Evolutionary conservation across 2,888 invertebrate species (phyloP).

Genomic region (Lucinisca nassula): DNA sequence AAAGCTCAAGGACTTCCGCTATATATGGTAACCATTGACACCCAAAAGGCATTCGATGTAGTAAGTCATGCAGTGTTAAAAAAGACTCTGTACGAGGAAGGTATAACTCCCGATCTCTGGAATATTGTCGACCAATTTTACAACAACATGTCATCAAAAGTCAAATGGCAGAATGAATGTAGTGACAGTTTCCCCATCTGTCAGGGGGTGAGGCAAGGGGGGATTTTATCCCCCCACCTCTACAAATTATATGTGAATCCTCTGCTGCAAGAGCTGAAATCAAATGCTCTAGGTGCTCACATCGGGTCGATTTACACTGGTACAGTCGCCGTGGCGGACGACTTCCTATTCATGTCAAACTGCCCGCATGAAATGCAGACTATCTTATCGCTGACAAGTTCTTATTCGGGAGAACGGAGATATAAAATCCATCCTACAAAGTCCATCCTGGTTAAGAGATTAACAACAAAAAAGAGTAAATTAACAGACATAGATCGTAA

Average conservation of each 20-base stretch:
- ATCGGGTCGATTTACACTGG: neutral
- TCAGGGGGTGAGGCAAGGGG: neutral
- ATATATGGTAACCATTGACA: neutral
- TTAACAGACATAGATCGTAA: neutral
- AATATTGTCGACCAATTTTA: neutral
- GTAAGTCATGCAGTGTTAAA: neutral
- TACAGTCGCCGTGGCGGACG: neutral
- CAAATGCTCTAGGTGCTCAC: neutral
- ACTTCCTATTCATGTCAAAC: neutral
- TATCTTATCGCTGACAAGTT: neutral
- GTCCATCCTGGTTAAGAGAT: neutral
- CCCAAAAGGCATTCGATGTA: neutral
- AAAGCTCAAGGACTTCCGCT: neutral
- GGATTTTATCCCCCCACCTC: neutral
- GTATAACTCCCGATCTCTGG: neutral
- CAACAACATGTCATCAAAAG: neutral
- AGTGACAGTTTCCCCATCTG: neutral
- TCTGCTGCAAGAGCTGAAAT: neutral
- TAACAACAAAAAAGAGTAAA: neutral
- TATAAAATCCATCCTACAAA: neutral
- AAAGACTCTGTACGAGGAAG: neutral
- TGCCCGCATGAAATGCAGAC: neutral
- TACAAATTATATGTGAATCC: neutral
- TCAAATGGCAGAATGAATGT: neutral
- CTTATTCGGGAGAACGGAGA: neutral